Evolutionary conservation across 2,797 vertebrate species (phyloP).

Genomic region (Falco cherrug): DNA sequence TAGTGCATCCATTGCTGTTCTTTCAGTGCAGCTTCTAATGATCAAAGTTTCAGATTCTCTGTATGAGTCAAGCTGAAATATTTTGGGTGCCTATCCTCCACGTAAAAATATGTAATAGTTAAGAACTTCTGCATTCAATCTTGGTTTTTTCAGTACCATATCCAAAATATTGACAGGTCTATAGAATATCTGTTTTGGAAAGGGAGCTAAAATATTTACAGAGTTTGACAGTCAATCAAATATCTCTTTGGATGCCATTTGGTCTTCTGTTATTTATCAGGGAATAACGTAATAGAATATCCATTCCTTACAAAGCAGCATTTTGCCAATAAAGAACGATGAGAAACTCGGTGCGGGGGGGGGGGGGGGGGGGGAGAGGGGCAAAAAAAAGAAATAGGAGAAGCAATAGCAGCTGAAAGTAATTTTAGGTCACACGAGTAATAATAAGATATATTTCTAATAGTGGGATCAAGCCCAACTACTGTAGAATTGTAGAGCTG

Average conservation of each 20-base stretch:
- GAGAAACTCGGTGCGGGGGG: not conserved
- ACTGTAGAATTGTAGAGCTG: not conserved
- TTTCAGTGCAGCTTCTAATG: not conserved
- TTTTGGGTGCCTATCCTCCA: not conserved
- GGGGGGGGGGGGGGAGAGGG: no score
- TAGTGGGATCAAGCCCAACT: not conserved
- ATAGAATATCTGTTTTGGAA: not conserved
- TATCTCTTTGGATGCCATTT: not conserved
- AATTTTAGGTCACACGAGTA: not conserved
- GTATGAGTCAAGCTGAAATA: not conserved
- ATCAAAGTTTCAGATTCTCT: not conserved
- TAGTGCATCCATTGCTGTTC: not conserved
- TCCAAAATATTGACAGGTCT: not conserved
- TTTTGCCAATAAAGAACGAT: not conserved
- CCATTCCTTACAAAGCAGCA: not conserved
- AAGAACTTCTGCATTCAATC: not conserved
- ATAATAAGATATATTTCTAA: not conserved
- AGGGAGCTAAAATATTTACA: not conserved
- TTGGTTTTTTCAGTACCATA: not conserved
- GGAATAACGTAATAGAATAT: not conserved
- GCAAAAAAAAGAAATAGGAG: not conserved
- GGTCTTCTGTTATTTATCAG: not conserved
- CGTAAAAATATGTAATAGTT: not conserved
- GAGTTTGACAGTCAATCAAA: not conserved
- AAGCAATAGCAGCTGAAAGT: not conserved